Conservation (phyloP, 2,797 vertebrate genomes). For the Sebastes itinus region DNA sequence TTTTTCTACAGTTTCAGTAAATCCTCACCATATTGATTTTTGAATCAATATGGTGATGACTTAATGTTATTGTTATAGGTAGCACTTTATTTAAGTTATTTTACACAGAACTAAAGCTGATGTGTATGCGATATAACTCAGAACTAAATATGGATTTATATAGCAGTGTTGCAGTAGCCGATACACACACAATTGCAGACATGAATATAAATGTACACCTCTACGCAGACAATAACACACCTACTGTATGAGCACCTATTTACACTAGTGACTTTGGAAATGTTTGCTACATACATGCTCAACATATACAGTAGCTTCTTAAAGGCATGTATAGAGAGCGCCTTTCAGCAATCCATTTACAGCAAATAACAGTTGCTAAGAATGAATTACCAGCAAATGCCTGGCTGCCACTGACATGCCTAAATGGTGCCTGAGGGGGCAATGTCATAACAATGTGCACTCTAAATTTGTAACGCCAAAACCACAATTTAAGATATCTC, state of each 20-base stretch:
- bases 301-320: not conserved
- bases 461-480: constrained; percentile 1
- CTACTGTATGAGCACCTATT: not conserved
- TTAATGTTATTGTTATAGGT: not conserved
- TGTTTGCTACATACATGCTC: not conserved
- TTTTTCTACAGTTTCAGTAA: constrained; percentile 3
- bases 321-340: not conserved
- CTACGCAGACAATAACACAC: not conserved
- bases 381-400: constrained; percentile 42
- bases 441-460: constrained; percentile 33
- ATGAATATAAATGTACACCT: not conserved
- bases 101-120: not conserved
- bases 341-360: constrained; percentile 37
- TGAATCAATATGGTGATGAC: not conserved
- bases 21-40: not conserved
- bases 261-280: not conserved
- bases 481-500: not conserved
- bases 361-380: constrained; percentile 39
- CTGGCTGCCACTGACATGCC: constrained; percentile 31
- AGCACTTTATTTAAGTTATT: not conserved
- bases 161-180: not conserved
- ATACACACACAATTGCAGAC: not conserved
- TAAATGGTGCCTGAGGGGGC: constrained; percentile 39
- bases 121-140: not conserved
- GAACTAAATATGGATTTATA: not conserved